These are phyloP conservation scores for Caenorhabditis becei DNA, from an alignment of 2,888 invertebrate genomes.

Conservation along the genomic window DNA sequence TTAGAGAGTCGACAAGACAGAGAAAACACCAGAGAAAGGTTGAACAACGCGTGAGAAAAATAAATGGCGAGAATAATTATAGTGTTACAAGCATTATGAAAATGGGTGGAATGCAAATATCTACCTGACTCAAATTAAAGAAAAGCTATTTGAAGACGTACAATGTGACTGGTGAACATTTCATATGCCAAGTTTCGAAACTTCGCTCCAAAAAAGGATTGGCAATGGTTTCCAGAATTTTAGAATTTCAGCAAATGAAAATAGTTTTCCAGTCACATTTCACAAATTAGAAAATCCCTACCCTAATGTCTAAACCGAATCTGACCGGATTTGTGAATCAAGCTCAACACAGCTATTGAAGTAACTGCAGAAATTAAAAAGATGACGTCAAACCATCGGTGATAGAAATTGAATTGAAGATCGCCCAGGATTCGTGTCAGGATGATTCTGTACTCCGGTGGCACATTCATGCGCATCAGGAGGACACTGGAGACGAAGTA, in stretches of 20 bases:
- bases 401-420: conserved; percentile 98
- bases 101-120: conserved; percentile 13
- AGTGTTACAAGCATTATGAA: conserved; percentile 18
- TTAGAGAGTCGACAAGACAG: background rate
- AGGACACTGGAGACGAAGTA: conserved; percentile 98
- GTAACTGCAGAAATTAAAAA: conserved; percentile 95
- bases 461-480: conserved; percentile 99
- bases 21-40: background rate
- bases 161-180: conserved; percentile 6
- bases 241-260: no score
- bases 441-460: conserved; percentile 89
- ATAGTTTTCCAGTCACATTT: background rate
- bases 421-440: conserved; percentile 92
- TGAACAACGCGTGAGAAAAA: background rate
- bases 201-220: no score
- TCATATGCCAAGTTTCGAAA: no score
- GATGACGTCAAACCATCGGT: conserved; percentile 99
- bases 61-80: background rate
- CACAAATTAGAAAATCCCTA: background rate
- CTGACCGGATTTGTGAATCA: conserved; percentile 88
- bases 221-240: no score
- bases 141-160: background rate
- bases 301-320: conserved; percentile 27
- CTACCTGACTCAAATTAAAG: conserved; percentile 5
- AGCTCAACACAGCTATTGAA: conserved; percentile 94